These are phyloP conservation scores for Poeciliopsis occidentalis DNA, from an alignment of 2,113 vertebrate species.

Conservation along the genomic window DNA sequence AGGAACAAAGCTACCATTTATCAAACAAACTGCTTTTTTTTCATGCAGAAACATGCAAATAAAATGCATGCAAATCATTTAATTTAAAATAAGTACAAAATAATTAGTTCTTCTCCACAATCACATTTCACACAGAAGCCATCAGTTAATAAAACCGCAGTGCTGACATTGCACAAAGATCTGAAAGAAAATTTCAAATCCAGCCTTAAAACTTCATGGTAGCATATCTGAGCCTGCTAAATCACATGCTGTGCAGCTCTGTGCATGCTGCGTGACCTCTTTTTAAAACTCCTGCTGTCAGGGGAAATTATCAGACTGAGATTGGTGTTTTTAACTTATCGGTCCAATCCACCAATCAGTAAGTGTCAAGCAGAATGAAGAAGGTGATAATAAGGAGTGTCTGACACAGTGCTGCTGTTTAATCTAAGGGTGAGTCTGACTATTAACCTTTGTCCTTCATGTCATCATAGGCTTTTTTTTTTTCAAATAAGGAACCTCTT, in stretches of 20 bases:
- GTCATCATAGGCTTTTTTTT: neutral
- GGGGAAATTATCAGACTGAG: slow-evolving; percentile 39
- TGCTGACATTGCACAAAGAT: neutral
- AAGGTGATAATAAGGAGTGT: slow-evolving; percentile 33
- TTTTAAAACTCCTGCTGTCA: slow-evolving; percentile 37
- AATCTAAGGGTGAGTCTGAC: neutral
- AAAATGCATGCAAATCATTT: neutral
- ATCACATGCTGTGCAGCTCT: slow-evolving; percentile 8
- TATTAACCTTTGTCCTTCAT: slow-evolving; percentile 5
- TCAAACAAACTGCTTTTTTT: neutral
- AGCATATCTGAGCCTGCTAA: slow-evolving; percentile 33
- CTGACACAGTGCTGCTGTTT: slow-evolving; percentile 5
- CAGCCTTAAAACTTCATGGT: neutral
- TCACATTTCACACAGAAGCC: neutral
- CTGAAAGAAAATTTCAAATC: neutral
- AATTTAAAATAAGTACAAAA: neutral
- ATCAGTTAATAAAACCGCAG: neutral
- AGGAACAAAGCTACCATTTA: neutral
- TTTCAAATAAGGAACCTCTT: neutral
- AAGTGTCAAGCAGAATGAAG: slow-evolving; percentile 24
- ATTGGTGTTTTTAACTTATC: slow-evolving; percentile 34
- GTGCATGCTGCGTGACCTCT: slow-evolving; percentile 20
- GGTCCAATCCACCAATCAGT: slow-evolving; percentile 19
- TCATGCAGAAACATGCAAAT: neutral
- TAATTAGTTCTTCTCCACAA: neutral